Base-by-base conservation (phyloP, 1,140 invertebrate species). In the Arion vulgaris region DNA sequence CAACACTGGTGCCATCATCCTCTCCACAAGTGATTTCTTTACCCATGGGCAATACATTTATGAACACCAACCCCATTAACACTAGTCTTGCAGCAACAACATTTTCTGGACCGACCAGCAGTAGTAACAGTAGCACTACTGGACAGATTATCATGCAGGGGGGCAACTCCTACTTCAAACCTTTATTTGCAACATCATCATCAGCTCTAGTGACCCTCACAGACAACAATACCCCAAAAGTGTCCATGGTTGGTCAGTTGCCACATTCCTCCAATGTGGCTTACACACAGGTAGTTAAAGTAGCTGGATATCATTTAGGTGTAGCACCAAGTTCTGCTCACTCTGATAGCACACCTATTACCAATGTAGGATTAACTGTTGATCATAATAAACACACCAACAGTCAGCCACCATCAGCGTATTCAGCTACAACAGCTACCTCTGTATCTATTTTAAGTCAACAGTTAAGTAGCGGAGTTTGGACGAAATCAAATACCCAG, bases 171-270 rank as follows among this genome's bases (percentile, higher is more conserved):
- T 23, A 32, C 71, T 45, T n/a, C n/a, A n/a, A 83, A 45, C 11
- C 80, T 69, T 28, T 75, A 69, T 26, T 82, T 77, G 0, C 80
- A 78, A 19, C 86, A 66, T 38, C 72, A 51, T 19, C 79, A 66
- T 41, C 74, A 34, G 32, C 26, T 79, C 45, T 73, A n/a, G 38
- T 80, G 23, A 41, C 51, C 45, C n/a, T 53, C 72, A 62, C 23
- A 73, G 72, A 79, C 28, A 51, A 36, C 34, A 49, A 49, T n/a
- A n/a, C 49, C 28, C 49, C 5, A 53, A 77, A 77, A 23, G 45
- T 17, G 13, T 77, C 75, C 41, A 11, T 77, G 28, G 49, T 36
- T 32, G 73, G 41, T 7, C 38, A 51, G 11, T 13, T 32, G 32
- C 11, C 73, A 49, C 38, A 75, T 28, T 26, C n/a, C 32, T n/a